Evolutionary conservation across 2,888 invertebrate genomes (phyloP).

Genomic region (Ypsolopha scabrella): DNA sequence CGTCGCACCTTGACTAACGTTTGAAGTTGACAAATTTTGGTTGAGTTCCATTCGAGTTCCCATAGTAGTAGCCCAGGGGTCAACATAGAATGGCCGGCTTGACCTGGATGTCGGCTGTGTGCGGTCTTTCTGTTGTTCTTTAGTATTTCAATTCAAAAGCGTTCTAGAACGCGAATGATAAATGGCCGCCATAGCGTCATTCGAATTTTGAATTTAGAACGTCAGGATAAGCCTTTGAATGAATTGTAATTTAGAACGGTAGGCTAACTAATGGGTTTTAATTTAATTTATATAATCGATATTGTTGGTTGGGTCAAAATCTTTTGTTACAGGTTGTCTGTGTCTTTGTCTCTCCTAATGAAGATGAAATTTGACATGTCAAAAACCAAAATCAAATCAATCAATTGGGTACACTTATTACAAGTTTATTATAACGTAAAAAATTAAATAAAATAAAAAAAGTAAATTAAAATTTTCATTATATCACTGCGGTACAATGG

Average conservation of each 20-base stretch:
- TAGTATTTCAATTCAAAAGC: constrained; percentile 52
- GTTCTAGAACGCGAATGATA: constrained; percentile 29
- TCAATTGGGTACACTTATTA: too few relatives aligned
- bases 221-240: neutral
- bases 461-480: too few relatives aligned
- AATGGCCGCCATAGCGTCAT: constrained; percentile 14
- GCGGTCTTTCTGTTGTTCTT: constrained; percentile 10
- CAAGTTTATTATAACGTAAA: too few relatives aligned
- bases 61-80: neutral
- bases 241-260: neutral
- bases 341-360: neutral
- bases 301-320: neutral
- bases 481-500: too few relatives aligned
- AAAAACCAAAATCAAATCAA: too few relatives aligned
- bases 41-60: neutral
- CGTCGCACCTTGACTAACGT: neutral
- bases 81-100: neutral
- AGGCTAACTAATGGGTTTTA: too few relatives aligned
- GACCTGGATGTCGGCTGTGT: neutral
- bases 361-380: neutral
- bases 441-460: too few relatives aligned
- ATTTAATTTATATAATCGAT: too few relatives aligned
- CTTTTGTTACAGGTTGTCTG: neutral
- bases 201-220: constrained; percentile 1
- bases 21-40: neutral